A percentile compares a stretch with the other conserved stretches of the same genome.
These are phyloP conservation scores for Drosophila ambigua DNA, from an alignment of 1,140 invertebrate genomes.

Conservation along the genomic window DNA sequence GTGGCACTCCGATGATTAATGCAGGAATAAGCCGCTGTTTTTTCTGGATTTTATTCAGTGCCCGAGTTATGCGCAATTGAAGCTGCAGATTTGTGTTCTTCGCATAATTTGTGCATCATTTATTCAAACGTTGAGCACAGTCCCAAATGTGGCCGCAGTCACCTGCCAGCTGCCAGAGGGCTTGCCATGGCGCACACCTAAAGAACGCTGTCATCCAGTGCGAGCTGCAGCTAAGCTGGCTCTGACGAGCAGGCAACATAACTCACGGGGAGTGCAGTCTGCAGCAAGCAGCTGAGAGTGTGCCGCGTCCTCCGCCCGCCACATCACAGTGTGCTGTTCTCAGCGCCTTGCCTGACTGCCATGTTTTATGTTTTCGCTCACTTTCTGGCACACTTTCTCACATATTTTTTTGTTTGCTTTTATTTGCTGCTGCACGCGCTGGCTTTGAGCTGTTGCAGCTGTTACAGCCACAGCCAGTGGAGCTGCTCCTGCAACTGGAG, in stretches of 20 bases:
- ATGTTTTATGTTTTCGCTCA: slow-evolving; percentile 71
- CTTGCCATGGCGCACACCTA: slow-evolving; percentile 15
- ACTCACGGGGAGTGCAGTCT: slow-evolving; percentile 55
- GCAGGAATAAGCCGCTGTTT: not conserved
- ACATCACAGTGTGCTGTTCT: too few species aligned
- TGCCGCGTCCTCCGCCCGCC: not conserved
- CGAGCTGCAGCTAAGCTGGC: slow-evolving; percentile 21
- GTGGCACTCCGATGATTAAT: slow-evolving; percentile 37
- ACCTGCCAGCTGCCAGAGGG: slow-evolving; percentile 12
- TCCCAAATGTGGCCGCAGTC: slow-evolving; percentile 45
- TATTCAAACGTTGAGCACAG: slow-evolving; percentile 75
- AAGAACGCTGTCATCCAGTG: slow-evolving; percentile 49
- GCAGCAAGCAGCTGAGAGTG: slow-evolving; percentile 17
- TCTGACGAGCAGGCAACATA: slow-evolving; percentile 65
- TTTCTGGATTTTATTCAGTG: not conserved
- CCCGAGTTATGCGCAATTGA: too few species aligned
- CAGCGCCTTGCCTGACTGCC: slow-evolving; percentile 17
- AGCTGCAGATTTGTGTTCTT: slow-evolving; percentile 51
- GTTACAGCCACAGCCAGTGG: not conserved
- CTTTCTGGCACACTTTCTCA: slow-evolving; percentile 75
- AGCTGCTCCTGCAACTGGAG: not conserved
- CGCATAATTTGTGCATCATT: slow-evolving; percentile 59
- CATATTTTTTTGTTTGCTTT: slow-evolving; percentile 56
- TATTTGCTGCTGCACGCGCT: slow-evolving; percentile 24
- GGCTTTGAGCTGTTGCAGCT: slow-evolving; percentile 38